These are phyloP conservation scores for Tetrax tetrax DNA, from an alignment of 2,113 vertebrate genomes.

Conservation along the genomic window DNA sequence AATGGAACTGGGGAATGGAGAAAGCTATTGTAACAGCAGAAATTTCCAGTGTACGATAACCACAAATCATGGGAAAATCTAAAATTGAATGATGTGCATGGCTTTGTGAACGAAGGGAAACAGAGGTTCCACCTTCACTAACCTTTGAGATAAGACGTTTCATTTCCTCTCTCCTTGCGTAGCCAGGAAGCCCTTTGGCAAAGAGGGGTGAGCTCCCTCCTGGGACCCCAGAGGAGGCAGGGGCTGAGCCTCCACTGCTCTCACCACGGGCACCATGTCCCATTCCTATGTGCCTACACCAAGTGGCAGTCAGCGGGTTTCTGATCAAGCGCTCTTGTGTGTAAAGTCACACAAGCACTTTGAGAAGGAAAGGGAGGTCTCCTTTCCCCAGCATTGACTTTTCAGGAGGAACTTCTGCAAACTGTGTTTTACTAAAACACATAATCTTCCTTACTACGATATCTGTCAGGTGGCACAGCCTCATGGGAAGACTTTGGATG, in stretches of 20 bases:
- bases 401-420: background rate
- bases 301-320: too few relatives aligned
- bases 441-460: background rate
- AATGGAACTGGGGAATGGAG: background rate
- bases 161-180: background rate
- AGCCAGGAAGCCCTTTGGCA: background rate
- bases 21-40: background rate
- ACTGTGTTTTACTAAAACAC: background rate
- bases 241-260: background rate
- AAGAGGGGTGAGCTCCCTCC: background rate
- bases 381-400: background rate
- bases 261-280: background rate
- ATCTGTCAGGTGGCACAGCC: background rate
- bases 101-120: accelerated
- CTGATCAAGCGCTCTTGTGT: background rate
- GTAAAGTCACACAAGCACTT: background rate
- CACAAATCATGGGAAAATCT: background rate
- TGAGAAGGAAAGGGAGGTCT: background rate
- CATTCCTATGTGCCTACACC: background rate
- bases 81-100: background rate
- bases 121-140: background rate
- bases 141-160: background rate
- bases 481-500: background rate
- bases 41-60: background rate
- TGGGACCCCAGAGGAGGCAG: background rate